Evolutionary conservation across 2,113 vertebrate genomes (phyloP).

Genomic region (Polypterus senegalus): DNA sequence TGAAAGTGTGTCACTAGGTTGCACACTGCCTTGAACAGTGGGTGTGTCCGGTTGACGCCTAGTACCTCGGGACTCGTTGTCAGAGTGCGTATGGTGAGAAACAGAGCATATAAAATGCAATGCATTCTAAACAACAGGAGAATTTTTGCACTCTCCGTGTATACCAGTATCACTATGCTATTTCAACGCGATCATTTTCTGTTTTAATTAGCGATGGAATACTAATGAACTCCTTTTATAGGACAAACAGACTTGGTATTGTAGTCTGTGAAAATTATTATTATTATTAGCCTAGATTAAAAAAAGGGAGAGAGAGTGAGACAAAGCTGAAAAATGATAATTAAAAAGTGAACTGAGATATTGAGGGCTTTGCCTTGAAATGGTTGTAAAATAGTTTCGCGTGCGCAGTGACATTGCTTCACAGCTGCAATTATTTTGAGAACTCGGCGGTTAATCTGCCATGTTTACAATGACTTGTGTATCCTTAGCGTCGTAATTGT

Average conservation of each 20-base stretch:
- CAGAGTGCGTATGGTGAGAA: too few relatives aligned
- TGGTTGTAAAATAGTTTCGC: slow-evolving; percentile 19
- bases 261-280: not conserved
- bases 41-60: slow-evolving; percentile 5
- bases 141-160: too few relatives aligned
- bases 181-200: too few relatives aligned
- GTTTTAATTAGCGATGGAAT: too few relatives aligned
- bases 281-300: not conserved
- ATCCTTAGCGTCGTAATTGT: slow-evolving; percentile 44
- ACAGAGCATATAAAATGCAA: slow-evolving; percentile 28
- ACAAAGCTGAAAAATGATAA: not conserved
- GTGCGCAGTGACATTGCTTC: slow-evolving; percentile 15
- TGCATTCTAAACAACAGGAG: slow-evolving; percentile 12
- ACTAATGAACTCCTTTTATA: too few relatives aligned
- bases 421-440: slow-evolving; percentile 19
- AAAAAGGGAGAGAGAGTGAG: not conserved
- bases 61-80: too few relatives aligned
- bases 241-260: not conserved
- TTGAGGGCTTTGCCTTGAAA: not conserved
- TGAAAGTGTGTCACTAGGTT: slow-evolving; percentile 24
- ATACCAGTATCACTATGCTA: too few relatives aligned
- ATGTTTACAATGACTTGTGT: slow-evolving; percentile 49
- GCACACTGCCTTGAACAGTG: slow-evolving; percentile 34
- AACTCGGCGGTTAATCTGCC: slow-evolving; percentile 40
- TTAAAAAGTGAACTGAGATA: not conserved